Evolutionary conservation across 2,113 vertebrate genomes (phyloP), one percentile per base, ranked within the genome.

Genomic region (Onychorhynchus coronatus): DNA sequence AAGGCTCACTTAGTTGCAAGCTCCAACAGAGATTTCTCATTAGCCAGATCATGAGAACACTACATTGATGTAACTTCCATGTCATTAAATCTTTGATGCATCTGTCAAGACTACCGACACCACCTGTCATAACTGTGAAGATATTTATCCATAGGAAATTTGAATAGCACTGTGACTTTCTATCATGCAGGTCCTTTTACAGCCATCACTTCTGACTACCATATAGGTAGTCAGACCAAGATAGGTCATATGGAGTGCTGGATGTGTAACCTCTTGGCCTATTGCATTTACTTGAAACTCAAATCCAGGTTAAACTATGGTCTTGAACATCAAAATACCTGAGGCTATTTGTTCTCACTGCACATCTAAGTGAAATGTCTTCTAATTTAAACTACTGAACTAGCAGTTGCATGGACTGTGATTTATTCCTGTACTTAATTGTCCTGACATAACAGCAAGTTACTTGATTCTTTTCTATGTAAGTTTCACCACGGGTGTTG

Each of bases 31-130:
- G 95, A 93, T 89, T 95, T 96, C 89, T 94, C 81, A 85, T 94
- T 94, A 96, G 85, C 55, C 42, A 89, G 56, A 0, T 0, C 89
- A 75, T 93, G 61, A 87, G 87, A 95, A 81, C 87, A 67, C 56
- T 35, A 56, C 72, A 74, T 71, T 67, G 73, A 89, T 87, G 80
- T 61, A 87, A 87, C 86, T 93, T 95, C 89, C 76, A n/a, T 95
- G n/a, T 86, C 84, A 91, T 95, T 96, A 93, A 92, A 75, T 93
- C 76, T 96, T 95, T 91, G 89, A 95, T 84, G 50, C 76, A 66
- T 77, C 76, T 92, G 91, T 77, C 79, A 84, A 92, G 86, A 81
- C 42, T 63, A 73, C 80, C 0, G 1, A 75, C 77, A 78, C 65
- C 83, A 95, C 91, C 76, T 95, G 86, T 50, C 91, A 86, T 33